Base-by-base conservation (phyloP, 2,888 invertebrate genomes). In the Isoperla grammatica region DNA sequence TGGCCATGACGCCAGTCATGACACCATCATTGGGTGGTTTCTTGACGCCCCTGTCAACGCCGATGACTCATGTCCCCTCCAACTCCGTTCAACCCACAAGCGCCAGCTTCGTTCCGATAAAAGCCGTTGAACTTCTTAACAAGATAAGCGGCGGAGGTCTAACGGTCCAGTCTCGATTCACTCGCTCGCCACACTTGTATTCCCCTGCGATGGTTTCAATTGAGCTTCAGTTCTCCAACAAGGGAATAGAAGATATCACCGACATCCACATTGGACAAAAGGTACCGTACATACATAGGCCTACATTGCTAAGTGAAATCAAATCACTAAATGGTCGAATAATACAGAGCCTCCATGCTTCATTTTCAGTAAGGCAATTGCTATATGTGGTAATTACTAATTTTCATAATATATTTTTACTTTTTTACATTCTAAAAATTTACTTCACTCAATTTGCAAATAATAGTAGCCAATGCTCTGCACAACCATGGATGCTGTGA, bases 1-100 rank as follows among this genome's bases (percentile, higher is more conserved):
- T 86, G 40, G 80, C 81, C 62, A 76, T 81, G 40, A 75, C 85
- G 64, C 89, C 90, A 49, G 83, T 88, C 11, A 85, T 92, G 84
- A 90, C 90, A 35, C 91, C 92, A 63, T 90, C 90, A 0, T 76
- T 87, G 37, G 90, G 90, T 46, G 89, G 88, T 1, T 84, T 90
- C 69, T 75, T 90, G 37, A 85, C 87, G 1, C 88, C 89, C 11
- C 76, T 82, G 64, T 72, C 70, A 1, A 63, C 63, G n/a, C 61
- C 62, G 17, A 42, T 56, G n/a, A 42, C 40, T 13, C 56, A 59
- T 35, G n/a, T 46, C 50, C 62, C 53, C 45, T 58, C 60, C 13
- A 50, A 61, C 35, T 50, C 59, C 23, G 61, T 67, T 56, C 80
- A 84, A 64, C 73, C 82, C 17, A 84, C 84, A 11, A 79, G 82